These are phyloP conservation scores for Betta splendens DNA, from an alignment of 2,797 vertebrate genomes.

Conservation along the genomic window DNA sequence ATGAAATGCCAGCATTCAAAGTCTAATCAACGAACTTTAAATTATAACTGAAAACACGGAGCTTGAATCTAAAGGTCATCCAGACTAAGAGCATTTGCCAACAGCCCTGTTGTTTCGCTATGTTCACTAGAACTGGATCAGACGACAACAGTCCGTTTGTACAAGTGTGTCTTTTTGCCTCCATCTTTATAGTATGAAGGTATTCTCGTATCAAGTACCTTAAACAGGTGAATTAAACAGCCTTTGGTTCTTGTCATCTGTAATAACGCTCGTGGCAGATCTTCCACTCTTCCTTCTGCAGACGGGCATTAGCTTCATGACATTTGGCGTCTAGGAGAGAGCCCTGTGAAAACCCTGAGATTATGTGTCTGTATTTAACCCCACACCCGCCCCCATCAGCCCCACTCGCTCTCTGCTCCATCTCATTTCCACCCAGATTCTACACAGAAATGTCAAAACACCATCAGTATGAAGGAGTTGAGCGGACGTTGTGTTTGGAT, in stretches of 20 bases:
- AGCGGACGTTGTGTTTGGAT: constrained; percentile 45
- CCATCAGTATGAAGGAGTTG: constrained; percentile 59
- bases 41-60: too few relatives aligned
- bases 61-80: neutral
- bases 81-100: neutral
- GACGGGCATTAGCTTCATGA: constrained; percentile 43
- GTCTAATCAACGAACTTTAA: too few relatives aligned
- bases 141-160: too few relatives aligned
- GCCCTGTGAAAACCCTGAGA: constrained; percentile 57
- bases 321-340: constrained; percentile 55
- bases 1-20: too few relatives aligned
- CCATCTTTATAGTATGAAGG: constrained; percentile 25
- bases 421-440: constrained; percentile 39
- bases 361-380: constrained; percentile 45
- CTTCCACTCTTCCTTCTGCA: constrained; percentile 35
- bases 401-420: constrained; percentile 54
- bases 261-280: constrained; percentile 52
- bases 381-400: neutral
- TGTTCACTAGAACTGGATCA: too few relatives aligned
- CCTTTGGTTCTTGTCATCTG: constrained; percentile 52
- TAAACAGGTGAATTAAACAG: constrained; percentile 24
- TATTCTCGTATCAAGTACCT: constrained; percentile 15
- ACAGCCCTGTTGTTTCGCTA: too few relatives aligned
- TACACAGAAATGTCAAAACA: constrained; percentile 60
- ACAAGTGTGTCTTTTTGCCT: constrained; percentile 8